phyloP scores from a whole-genome alignment of 1,140 invertebrate genomes.

The Musca domestica region DNA sequence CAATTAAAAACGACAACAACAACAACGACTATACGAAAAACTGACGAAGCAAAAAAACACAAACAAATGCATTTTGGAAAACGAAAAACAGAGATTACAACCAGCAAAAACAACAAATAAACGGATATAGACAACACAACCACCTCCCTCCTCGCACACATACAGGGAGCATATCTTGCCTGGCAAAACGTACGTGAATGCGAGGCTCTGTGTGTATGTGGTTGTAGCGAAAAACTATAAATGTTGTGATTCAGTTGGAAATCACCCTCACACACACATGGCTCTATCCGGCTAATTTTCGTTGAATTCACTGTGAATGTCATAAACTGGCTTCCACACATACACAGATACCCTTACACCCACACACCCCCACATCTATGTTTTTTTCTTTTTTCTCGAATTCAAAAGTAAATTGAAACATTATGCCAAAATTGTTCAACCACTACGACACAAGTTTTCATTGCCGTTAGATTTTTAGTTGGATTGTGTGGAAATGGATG shows the following conservation, averaged over 20 bases:
- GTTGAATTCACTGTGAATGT: too few species aligned
- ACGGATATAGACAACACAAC: background rate
- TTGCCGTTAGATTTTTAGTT: too few species aligned
- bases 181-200: background rate
- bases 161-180: too few species aligned
- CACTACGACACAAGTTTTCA: too few species aligned
- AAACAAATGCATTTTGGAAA: background rate
- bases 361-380: background rate
- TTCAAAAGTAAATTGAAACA: slow-evolving; percentile 6
- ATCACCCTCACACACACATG: too few species aligned
- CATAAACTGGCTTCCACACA: background rate
- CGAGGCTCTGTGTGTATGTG: too few species aligned
- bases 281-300: too few species aligned
- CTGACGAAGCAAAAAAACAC: background rate
- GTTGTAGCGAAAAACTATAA: too few species aligned
- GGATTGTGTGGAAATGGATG: too few species aligned
- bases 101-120: background rate
- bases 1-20: too few species aligned
- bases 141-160: background rate
- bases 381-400: background rate
- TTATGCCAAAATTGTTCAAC: slow-evolving; percentile 1
- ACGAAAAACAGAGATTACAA: background rate
- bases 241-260: too few species aligned
- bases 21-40: background rate
- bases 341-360: background rate